Evolutionary conservation across 1,140 invertebrate genomes (phyloP).

Genomic region (Aphis craccivora): DNA sequence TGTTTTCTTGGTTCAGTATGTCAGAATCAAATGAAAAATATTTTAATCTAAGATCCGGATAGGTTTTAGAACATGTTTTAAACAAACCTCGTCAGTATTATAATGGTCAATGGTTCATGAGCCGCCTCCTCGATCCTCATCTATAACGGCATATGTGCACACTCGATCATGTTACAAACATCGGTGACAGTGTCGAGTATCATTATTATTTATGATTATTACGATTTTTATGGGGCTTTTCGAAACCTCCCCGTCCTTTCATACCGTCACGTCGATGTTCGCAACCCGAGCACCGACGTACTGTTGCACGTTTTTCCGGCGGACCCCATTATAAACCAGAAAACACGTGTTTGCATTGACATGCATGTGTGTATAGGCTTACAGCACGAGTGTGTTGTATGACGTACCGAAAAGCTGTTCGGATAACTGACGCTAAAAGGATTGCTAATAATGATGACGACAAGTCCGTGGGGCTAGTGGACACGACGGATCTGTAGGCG

Average conservation of each 20-base stretch:
- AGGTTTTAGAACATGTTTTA: background rate
- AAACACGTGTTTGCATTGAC: background rate
- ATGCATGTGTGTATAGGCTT: too few species aligned
- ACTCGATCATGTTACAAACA: background rate
- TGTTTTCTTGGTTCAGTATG: background rate
- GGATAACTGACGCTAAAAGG: background rate
- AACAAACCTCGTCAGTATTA: background rate
- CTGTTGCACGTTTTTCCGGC: background rate
- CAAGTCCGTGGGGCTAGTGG: background rate
- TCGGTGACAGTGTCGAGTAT: background rate
- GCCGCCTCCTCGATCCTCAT: background rate
- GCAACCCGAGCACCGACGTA: background rate
- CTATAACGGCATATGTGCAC: background rate
- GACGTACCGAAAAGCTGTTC: background rate
- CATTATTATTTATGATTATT: slow-evolving; percentile 6
- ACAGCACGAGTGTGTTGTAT: background rate
- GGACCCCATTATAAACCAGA: background rate
- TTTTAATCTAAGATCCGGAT: background rate
- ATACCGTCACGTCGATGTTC: background rate
- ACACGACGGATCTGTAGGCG: background rate
- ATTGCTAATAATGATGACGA: background rate
- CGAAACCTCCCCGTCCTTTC: background rate
- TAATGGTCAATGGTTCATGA: background rate
- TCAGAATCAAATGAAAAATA: background rate
- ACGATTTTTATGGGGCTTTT: background rate